A percentile compares a stretch with the other conserved stretches of the same genome.
These are phyloP conservation scores for Eurypyga helias DNA, from an alignment of 2,113 vertebrate species.

Conservation along the genomic window DNA sequence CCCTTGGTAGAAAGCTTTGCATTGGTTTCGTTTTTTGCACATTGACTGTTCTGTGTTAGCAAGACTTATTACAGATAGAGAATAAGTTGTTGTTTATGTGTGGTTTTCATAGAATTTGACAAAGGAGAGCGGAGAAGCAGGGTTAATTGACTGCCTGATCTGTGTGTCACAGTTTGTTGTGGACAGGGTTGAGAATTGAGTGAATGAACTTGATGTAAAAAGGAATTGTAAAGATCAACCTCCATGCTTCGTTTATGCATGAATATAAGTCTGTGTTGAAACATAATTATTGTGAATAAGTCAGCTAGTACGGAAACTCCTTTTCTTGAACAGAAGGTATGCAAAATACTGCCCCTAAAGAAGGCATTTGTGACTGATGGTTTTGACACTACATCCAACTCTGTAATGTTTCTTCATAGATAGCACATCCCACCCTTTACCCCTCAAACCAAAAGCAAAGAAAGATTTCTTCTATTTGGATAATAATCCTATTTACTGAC, in stretches of 20 bases:
- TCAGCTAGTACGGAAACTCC: not conserved
- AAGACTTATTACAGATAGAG: not conserved
- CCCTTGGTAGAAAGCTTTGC: not conserved
- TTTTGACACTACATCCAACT: not conserved
- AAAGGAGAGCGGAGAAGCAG: not conserved
- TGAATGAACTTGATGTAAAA: not conserved
- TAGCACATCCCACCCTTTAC: not conserved
- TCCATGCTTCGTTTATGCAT: not conserved
- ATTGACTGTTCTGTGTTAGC: not conserved
- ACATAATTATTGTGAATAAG: not conserved
- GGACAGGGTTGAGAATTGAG: not conserved
- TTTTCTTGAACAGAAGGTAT: not conserved
- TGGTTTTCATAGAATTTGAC: not conserved
- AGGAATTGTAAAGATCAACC: not conserved
- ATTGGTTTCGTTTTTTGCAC: not conserved
- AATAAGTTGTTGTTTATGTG: not conserved
- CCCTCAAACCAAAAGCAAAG: not conserved
- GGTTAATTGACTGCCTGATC: not conserved
- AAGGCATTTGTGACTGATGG: not conserved
- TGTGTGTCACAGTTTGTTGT: not conserved
- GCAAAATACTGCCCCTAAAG: not conserved
- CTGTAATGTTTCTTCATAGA: not conserved
- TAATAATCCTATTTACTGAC: not conserved
- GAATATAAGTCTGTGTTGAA: not conserved
- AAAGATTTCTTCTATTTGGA: not conserved